Conservation (phyloP, 2,888 invertebrate genomes). For the Leptopterna dolabrata region DNA sequence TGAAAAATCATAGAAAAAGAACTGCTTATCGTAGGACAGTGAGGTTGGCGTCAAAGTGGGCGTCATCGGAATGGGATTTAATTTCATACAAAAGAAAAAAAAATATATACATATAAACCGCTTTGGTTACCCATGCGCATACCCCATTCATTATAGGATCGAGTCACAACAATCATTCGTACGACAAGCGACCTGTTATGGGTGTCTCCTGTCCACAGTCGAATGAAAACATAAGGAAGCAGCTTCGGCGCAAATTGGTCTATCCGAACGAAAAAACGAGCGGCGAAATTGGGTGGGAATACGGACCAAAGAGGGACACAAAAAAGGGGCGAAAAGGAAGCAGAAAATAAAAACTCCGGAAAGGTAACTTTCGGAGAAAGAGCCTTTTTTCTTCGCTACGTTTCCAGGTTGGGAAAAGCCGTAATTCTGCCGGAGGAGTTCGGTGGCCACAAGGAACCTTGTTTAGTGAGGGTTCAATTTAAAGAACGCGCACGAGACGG, state of each 20-base stretch:
- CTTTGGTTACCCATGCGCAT: too few relatives aligned
- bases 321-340: background rate
- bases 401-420: conserved; percentile 24
- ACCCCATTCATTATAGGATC: too few relatives aligned
- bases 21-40: too few relatives aligned
- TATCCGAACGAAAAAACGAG: background rate
- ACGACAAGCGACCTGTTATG: background rate
- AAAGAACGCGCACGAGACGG: conserved; percentile 30
- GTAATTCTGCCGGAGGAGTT: conserved; percentile 4
- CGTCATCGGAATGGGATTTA: too few relatives aligned
- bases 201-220: background rate
- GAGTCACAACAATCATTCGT: too few relatives aligned
- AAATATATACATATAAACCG: too few relatives aligned
- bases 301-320: background rate
- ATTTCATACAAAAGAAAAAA: too few relatives aligned
- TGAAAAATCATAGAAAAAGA: too few relatives aligned
- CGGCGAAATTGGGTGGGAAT: conserved; percentile 13
- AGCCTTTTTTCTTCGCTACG: background rate
- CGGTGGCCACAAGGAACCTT: conserved; percentile 29
- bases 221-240: background rate
- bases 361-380: background rate
- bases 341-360: background rate
- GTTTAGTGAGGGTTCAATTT: conserved; percentile 42
- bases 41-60: too few relatives aligned
- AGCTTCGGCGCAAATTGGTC: background rate